Evolutionary conservation across 2,888 invertebrate species (phyloP), one percentile per base, ranked within the genome.

Genomic region (Heterodera filipjevi): DNA sequence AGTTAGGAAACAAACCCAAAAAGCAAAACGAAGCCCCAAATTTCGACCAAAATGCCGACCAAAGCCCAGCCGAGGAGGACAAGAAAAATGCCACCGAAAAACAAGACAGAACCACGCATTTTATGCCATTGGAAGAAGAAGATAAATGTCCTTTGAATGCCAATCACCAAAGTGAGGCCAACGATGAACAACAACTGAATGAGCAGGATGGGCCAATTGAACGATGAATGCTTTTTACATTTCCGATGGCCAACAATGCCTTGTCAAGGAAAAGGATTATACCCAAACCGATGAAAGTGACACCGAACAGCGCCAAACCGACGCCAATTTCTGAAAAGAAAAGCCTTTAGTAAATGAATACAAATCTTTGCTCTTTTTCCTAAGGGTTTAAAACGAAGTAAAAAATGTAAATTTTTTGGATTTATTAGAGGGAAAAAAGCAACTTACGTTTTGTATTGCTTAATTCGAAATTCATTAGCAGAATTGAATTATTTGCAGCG

Each of bases 61-160:
- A 99, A 92, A 0, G 99, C 98, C 94, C 95, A 99, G 16, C 98
- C 98, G 53, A 96, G 90, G 19, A 99, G 92, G 39, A 99, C 97
- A 75, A 97, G 92, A 8, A 93, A 90, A 85, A 99, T 95, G 2
- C 99, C 99, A 79, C 88, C 88, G 76, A 88, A 88, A 79, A 88
- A 88, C n/a, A 88, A 81, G 30, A 82, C 79, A 66, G 82, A 82
- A 14, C 84, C 85, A 64, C 84, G 83, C 49, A 75, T 73, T 81
- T 83, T 83, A 76, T 83, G 83, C 78, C 90, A 97, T 96, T 99
- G 98, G 90, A 99, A 99, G 92, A 99, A 99, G 90, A 99, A 99
- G 89, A 95, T 93, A 88, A 97, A 93, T 12, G 98, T 98, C 89
- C 97, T 91, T 90, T 95, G 94, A 39, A 97, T 92, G 1, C 99